Percentiles rank a stretch among this genome's conserved stretches.
Conservation (phyloP, 2,888 invertebrate genomes). For the Drosophila quinaria region DNA sequence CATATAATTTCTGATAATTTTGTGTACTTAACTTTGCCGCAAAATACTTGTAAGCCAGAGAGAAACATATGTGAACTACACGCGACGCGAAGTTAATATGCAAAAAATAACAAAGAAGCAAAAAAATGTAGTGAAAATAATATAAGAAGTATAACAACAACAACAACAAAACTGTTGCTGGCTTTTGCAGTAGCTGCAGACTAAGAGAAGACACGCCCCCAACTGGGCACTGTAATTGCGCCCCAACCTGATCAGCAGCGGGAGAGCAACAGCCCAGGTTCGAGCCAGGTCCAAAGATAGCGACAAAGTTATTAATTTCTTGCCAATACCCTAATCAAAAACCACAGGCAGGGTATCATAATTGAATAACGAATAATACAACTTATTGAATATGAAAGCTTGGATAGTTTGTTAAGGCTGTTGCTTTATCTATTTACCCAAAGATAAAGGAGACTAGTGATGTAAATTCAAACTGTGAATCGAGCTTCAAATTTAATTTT, state of each 20-base stretch:
- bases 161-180: constrained; percentile 7
- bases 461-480: no score
- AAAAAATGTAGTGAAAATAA: constrained; percentile 32
- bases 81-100: constrained; percentile 43
- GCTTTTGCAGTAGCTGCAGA: constrained; percentile 34
- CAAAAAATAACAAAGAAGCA: constrained; percentile 28
- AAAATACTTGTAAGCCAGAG: constrained; percentile 32
- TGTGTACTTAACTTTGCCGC: constrained; percentile 75
- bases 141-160: constrained; percentile 30
- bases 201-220: constrained; percentile 53
- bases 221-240: constrained; percentile 74
- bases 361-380: neutral
- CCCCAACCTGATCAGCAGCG: constrained; percentile 71
- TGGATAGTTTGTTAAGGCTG: neutral
- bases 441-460: neutral
- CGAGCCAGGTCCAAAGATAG: constrained; percentile 17
- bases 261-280: constrained; percentile 24
- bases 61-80: constrained; percentile 41
- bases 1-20: constrained; percentile 80
- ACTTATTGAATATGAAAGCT: no score
- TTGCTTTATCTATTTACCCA: neutral
- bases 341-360: neutral
- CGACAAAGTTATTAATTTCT: constrained; percentile 32
- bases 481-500: no score
- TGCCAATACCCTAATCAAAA: constrained; percentile 10